phyloP scores from a whole-genome alignment of 2,113 vertebrate genomes.

The Apodemus sylvaticus region DNA sequence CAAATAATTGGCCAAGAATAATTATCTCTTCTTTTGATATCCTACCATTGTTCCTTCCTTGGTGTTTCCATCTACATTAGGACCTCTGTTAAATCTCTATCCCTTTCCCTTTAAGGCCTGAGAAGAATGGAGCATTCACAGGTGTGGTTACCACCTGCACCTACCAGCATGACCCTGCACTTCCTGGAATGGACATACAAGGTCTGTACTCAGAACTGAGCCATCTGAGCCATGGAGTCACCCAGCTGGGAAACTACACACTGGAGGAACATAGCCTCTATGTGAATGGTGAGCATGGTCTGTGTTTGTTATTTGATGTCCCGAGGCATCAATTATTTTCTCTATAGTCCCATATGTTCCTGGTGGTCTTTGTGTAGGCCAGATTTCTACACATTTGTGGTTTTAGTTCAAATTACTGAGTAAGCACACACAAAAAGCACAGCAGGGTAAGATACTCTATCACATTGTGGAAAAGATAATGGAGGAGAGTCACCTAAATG shows the following conservation, averaged over 20 bases:
- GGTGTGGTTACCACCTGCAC: conserved; percentile 76
- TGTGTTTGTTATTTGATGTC: neutral
- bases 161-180: conserved; percentile 54
- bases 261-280: conserved; percentile 81
- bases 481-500: neutral
- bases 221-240: conserved; percentile 78
- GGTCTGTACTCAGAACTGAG: conserved; percentile 79
- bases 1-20: neutral
- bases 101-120: conserved; percentile 67
- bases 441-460: neutral
- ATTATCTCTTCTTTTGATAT: neutral
- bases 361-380: neutral
- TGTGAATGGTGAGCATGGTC: conserved; percentile 73
- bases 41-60: neutral
- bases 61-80: neutral
- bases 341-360: neutral
- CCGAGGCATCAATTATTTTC: neutral
- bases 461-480: no score
- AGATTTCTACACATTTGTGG: neutral
- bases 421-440: neutral
- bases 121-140: neutral
- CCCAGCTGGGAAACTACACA: conserved; percentile 77
- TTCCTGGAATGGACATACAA: conserved; percentile 59
- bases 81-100: neutral
- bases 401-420: neutral